Evolutionary conservation across 2,113 vertebrate species (phyloP).

Genomic region (Anolis sagrei): DNA sequence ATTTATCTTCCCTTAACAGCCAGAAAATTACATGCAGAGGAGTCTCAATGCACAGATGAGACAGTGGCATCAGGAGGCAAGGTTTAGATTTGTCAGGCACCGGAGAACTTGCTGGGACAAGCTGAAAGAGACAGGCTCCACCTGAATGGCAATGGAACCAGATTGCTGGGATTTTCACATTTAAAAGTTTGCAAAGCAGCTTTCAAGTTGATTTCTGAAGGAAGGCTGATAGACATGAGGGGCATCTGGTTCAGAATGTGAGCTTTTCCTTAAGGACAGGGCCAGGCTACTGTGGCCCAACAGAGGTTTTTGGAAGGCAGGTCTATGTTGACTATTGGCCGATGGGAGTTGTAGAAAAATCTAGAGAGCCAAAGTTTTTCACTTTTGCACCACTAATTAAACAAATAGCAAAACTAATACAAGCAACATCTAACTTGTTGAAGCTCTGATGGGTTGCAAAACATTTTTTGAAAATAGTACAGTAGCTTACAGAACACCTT

Average conservation of each 20-base stretch:
- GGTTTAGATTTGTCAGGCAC: constrained; percentile 17
- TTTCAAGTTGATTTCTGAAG: neutral
- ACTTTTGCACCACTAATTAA: neutral
- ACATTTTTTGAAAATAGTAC: neutral
- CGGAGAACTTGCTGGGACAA: neutral
- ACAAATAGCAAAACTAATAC: neutral
- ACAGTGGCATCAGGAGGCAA: neutral
- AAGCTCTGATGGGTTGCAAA: neutral
- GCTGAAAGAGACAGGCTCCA: neutral
- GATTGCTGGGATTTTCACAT: neutral
- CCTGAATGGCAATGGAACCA: constrained; percentile 4
- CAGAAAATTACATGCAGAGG: neutral
- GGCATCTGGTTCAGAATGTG: neutral
- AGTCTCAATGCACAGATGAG: neutral
- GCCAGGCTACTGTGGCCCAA: neutral
- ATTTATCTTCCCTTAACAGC: constrained; percentile 17
- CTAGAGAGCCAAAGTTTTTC: neutral
- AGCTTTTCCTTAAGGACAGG: neutral
- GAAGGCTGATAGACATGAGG: neutral
- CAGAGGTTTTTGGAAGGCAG: neutral
- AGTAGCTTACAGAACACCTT: neutral
- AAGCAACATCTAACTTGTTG: neutral
- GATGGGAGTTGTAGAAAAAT: neutral
- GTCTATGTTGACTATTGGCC: no score
- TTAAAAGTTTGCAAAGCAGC: neutral